A percentile compares a stretch with the other conserved stretches of the same genome.
Conservation (phyloP, 1,140 invertebrate genomes). For the Diploscapter pachys region DNA sequence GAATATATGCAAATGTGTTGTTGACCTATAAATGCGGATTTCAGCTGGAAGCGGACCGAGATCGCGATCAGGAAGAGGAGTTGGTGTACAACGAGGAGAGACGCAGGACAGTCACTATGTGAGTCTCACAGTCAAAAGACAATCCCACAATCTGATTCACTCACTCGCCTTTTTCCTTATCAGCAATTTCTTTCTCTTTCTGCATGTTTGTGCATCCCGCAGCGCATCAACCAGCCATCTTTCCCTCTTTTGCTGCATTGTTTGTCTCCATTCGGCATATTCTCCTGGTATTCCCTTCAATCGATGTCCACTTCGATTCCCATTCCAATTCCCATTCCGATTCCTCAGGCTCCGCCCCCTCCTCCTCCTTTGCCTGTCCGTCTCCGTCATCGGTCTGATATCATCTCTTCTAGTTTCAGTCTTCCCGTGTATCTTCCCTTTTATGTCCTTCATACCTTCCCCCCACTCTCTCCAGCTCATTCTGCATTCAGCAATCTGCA, state of each 20-base stretch:
- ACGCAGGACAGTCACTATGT: conserved; percentile 29
- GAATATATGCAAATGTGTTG: not conserved
- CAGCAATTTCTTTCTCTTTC: not conserved
- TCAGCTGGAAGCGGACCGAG: conserved; percentile 17
- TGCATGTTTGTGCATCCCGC: not conserved
- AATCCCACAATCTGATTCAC: not conserved
- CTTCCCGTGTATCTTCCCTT: not conserved
- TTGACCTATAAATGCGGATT: not conserved
- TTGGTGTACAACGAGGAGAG: conserved; percentile 32
- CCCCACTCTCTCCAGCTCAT: not conserved
- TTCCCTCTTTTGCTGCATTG: not conserved
- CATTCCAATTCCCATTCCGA: not conserved
- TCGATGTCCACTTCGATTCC: not conserved
- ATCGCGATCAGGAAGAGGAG: conserved; percentile 31
- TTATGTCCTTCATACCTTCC: not conserved
- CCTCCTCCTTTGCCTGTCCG: too few species aligned
- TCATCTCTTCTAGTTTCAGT: not conserved
- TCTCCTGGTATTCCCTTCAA: not conserved
- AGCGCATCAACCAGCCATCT: not conserved
- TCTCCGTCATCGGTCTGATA: not conserved
- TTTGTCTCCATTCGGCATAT: conserved; percentile 3
- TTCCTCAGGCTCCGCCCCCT: too few species aligned
- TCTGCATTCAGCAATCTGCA: not conserved
- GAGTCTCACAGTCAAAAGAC: conserved; percentile 7
- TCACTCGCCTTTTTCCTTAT: not conserved